A percentile compares a stretch with the other conserved stretches of the same genome.
These are phyloP conservation scores for Formica aserva DNA, from an alignment of 2,888 invertebrate species.

Conservation along the genomic window DNA sequence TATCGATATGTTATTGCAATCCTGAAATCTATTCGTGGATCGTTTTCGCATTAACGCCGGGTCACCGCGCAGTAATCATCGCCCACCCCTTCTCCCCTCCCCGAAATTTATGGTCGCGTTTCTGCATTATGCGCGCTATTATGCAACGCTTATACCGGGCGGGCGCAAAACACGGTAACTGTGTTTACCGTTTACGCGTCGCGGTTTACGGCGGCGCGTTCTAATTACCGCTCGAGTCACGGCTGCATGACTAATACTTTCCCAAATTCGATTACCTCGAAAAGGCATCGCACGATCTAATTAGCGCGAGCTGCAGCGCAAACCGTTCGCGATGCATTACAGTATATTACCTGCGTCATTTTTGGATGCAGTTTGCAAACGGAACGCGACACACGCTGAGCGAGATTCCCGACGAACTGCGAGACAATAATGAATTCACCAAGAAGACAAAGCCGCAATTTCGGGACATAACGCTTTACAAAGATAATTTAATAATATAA, in stretches of 20 bases:
- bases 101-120: conserved; percentile 43
- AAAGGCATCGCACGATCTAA: conserved; percentile 46
- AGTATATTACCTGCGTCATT: not conserved
- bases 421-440: conserved; percentile 26
- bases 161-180: conserved; percentile 32
- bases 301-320: conserved; percentile 26
- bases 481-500: not conserved
- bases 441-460: conserved; percentile 16
- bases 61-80: conserved; percentile 37
- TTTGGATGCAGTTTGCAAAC: not conserved
- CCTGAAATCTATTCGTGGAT: not conserved
- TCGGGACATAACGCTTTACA: not conserved
- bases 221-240: conserved; percentile 49
- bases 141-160: conserved; percentile 43
- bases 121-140: conserved; percentile 40
- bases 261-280: conserved; percentile 48
- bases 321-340: not conserved
- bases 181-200: conserved; percentile 26
- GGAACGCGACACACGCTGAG: not conserved
- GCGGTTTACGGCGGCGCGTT: conserved; percentile 11
- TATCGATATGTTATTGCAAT: not conserved
- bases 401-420: conserved; percentile 24
- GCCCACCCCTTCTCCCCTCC: not conserved
- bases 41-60: conserved; percentile 41
- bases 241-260: conserved; percentile 51